phyloP scores from a whole-genome alignment of 2,888 invertebrate genomes.

The Rhingia campestris region DNA sequence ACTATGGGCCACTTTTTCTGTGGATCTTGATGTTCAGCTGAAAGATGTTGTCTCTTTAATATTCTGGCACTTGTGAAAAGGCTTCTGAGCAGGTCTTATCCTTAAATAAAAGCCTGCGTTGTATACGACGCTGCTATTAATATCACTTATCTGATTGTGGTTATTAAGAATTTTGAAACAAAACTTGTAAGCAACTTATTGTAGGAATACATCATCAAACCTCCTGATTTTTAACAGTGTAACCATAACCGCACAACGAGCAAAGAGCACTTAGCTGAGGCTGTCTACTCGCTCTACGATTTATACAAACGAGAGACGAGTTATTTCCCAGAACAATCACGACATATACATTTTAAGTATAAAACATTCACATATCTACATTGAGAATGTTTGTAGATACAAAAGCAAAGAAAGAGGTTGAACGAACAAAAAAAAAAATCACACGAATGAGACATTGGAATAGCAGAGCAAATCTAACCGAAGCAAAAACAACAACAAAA shows the following conservation, averaged over 20 bases:
- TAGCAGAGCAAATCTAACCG: slow-evolving; percentile 52
- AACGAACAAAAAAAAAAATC: slow-evolving; percentile 35
- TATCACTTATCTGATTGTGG: too few relatives aligned
- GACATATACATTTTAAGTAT: slow-evolving; percentile 17
- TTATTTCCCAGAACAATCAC: slow-evolving; percentile 65
- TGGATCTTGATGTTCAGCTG: too few relatives aligned
- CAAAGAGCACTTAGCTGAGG: slow-evolving; percentile 42
- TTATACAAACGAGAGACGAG: slow-evolving; percentile 55
- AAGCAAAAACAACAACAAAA: slow-evolving; percentile 32
- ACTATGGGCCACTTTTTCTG: too few relatives aligned
- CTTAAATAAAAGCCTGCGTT: too few relatives aligned
- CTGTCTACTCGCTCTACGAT: slow-evolving; percentile 47
- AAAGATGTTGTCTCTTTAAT: too few relatives aligned
- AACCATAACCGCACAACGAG: slow-evolving; percentile 26
- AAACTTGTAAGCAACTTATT: too few relatives aligned
- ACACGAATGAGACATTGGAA: slow-evolving; percentile 55
- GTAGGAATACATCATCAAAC: too few relatives aligned
- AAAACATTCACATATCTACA: slow-evolving; percentile 31
- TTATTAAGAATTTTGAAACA: too few relatives aligned
- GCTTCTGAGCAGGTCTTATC: too few relatives aligned
- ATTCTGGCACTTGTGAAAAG: too few relatives aligned
- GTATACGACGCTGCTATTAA: too few relatives aligned
- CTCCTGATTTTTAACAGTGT: slow-evolving; percentile 19
- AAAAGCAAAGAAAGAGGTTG: slow-evolving; percentile 14
- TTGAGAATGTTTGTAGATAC: slow-evolving; percentile 40